Percentiles rank a stretch among this genome's conserved stretches.
Evolutionary conservation across 2,113 vertebrate species (phyloP).

Genomic region (Diadophis punctatus): DNA sequence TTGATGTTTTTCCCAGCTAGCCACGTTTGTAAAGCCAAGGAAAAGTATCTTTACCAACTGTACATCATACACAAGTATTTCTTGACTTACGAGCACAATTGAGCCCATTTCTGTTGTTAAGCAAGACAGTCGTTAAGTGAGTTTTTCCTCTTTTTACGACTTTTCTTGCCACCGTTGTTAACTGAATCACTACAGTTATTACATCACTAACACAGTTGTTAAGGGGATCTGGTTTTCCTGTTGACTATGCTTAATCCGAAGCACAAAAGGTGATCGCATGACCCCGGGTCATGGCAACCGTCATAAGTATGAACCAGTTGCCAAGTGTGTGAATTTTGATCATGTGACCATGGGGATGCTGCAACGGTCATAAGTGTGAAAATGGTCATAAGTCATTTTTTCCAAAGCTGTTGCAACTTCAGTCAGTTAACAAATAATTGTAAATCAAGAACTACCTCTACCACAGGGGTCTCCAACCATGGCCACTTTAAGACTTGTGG

Average conservation of each 20-base stretch:
- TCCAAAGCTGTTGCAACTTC: not conserved
- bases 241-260: not conserved
- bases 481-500: no score
- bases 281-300: not conserved
- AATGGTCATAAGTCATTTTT: not conserved
- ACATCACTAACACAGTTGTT: not conserved
- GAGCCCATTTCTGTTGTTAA: not conserved
- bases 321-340: not conserved
- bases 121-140: not conserved
- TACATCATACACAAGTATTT: not conserved
- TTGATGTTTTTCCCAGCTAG: not conserved
- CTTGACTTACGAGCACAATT: not conserved
- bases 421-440: not conserved
- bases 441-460: no score
- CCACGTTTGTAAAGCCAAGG: not conserved
- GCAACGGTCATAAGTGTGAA: not conserved
- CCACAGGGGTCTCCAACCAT: no score
- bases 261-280: not conserved
- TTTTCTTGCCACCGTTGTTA: not conserved
- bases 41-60: not conserved
- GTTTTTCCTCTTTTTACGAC: not conserved
- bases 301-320: not conserved
- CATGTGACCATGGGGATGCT: not conserved
- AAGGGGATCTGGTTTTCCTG: not conserved
- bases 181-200: not conserved